Conservation (phyloP, 2,888 invertebrate species). For the Toxonevra muliebris region DNA sequence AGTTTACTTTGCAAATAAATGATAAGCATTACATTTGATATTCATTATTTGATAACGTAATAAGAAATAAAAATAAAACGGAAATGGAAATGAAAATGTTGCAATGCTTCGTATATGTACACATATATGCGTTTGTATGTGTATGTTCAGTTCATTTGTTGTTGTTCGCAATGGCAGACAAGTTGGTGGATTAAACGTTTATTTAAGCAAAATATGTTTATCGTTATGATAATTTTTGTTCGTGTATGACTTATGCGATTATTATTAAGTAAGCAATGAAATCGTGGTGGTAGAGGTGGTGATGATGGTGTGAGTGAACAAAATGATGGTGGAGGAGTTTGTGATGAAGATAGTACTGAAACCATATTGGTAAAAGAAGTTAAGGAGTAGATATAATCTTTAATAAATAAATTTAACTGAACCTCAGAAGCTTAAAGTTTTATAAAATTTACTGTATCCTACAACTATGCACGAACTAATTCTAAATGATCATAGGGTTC, state of each 20-base stretch:
- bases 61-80: slow-evolving; percentile 40
- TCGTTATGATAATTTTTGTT: slow-evolving; percentile 39
- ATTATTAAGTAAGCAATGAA: slow-evolving; percentile 6
- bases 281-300: no score
- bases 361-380: no score
- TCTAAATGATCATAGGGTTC: no score
- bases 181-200: slow-evolving; percentile 44
- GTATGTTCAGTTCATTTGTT: neutral
- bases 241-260: slow-evolving; percentile 25
- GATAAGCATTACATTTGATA: slow-evolving; percentile 48
- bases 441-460: no score
- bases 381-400: no score
- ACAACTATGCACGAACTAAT: no score
- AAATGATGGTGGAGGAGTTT: no score
- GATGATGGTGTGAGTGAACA: no score
- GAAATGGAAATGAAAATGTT: slow-evolving; percentile 44
- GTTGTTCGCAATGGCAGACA: slow-evolving; percentile 24
- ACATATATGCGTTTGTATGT: slow-evolving; percentile 1
- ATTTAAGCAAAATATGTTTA: slow-evolving; percentile 42
- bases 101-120: slow-evolving; percentile 29
- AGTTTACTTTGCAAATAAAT: slow-evolving; percentile 42
- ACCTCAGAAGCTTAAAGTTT: no score
- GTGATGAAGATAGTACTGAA: no score
- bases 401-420: no score
- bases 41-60: slow-evolving; percentile 48